Percentiles rank a stretch among this genome's conserved stretches.
Conservation (phyloP, 37 sponge, comb jelly and placozoan species). For the Cladorhizidae sp. region DNA sequence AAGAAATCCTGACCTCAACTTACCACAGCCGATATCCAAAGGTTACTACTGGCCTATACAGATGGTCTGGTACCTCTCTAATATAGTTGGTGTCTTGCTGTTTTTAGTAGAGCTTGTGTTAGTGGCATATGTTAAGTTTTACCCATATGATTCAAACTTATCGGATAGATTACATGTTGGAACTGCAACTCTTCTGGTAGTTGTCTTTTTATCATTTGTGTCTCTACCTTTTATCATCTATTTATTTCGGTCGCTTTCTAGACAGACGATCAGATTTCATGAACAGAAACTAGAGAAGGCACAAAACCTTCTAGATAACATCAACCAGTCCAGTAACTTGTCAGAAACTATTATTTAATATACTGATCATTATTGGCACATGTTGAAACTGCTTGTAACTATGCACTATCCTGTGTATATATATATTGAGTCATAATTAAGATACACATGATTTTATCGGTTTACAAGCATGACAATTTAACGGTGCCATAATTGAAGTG, state of each 20-base stretch:
- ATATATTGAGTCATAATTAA: no score
- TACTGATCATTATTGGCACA: no score
- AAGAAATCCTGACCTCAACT: slow-evolving; percentile 31
- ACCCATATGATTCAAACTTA: neutral
- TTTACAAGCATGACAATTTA: no score
- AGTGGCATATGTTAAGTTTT: slow-evolving; percentile 75
- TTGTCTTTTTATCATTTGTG: slow-evolving; percentile 23
- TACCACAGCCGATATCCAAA: slow-evolving; percentile 20
- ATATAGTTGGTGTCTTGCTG: slow-evolving; percentile 61
- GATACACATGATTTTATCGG: no score
- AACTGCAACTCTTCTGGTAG: slow-evolving; percentile 46
- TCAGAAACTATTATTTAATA: neutral
- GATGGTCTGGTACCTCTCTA: slow-evolving; percentile 67
- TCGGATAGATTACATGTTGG: slow-evolving; percentile 26
- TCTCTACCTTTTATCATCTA: slow-evolving; percentile 32
- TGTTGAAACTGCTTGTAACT: no score
- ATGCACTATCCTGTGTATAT: no score
- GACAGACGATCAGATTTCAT: slow-evolving; percentile 39
- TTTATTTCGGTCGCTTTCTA: slow-evolving; percentile 34
- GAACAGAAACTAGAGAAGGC: slow-evolving; percentile 36
- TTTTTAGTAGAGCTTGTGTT: slow-evolving; percentile 64
- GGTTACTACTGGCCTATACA: slow-evolving; percentile 45
- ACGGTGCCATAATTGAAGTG: no score
- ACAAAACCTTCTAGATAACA: slow-evolving; percentile 19
- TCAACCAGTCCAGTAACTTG: slow-evolving; percentile 13